phyloP scores from a whole-genome alignment of 2,888 invertebrate species.

The Nomada goodeniana region DNA sequence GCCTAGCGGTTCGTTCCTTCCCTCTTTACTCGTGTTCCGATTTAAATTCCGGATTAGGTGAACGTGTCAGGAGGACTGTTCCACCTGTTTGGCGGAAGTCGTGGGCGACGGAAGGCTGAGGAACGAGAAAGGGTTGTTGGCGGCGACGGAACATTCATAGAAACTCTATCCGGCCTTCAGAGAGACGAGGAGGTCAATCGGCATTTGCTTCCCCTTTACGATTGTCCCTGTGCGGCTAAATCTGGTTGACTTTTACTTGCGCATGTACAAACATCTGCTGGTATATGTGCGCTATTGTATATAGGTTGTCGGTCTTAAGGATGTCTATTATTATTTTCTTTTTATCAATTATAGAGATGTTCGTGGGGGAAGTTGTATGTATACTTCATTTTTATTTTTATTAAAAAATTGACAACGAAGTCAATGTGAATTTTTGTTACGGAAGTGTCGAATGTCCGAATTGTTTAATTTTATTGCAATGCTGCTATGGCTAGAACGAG shows the following conservation, averaged over 20 bases:
- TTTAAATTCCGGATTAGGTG: background rate
- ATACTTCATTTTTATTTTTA: too few species aligned
- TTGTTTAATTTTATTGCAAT: too few species aligned
- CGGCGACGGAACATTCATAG: conserved; percentile 83
- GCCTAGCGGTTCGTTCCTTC: conserved; percentile 9
- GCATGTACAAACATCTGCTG: background rate
- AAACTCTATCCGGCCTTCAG: conserved; percentile 81
- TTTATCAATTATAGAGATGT: too few species aligned
- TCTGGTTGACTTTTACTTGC: conserved; percentile 31
- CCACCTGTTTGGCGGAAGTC: conserved; percentile 53
- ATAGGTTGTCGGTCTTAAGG: too few species aligned
- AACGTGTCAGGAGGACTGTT: conserved; percentile 7
- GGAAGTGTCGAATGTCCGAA: too few species aligned
- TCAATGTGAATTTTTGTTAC: too few species aligned
- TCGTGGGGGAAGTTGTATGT: too few species aligned
- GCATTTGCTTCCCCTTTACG: conserved; percentile 77
- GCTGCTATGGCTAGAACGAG: too few species aligned
- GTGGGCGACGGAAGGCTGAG: conserved; percentile 61
- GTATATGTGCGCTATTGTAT: too few species aligned
- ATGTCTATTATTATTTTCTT: too few species aligned
- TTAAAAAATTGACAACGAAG: too few species aligned
- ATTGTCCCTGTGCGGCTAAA: conserved; percentile 62
- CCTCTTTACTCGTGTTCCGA: background rate
- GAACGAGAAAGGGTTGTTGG: conserved; percentile 80
- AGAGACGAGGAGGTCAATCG: conserved; percentile 79